Base-by-base conservation (phyloP, 2,797 vertebrate genomes). In the Podargus strigoides region DNA sequence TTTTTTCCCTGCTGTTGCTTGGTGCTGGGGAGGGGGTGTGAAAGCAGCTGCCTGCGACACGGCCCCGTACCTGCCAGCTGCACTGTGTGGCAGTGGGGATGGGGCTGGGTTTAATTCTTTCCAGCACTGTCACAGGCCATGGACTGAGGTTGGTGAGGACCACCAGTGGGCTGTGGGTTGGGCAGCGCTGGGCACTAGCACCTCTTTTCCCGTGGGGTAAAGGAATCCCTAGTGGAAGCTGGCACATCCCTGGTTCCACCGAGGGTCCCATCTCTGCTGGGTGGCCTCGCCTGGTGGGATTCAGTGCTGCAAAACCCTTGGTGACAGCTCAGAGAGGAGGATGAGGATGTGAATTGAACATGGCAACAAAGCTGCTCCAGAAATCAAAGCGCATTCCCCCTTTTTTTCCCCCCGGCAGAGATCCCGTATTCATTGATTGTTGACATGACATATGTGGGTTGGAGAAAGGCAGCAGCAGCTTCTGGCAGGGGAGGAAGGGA, bases 381-480 rank as follows among this genome's bases (percentile, higher is more conserved):
- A 93, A 94, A 90, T 93, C 84, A 89, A 92, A 95, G 72, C 5
- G 6, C 1, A 0, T 72, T 80, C 46, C 74, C 68, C 30, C 7
- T 66, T 37, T 32, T 37, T 27, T 17, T 19, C 52, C 9, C 10
- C 80, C 63, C 59, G 5, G 66, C 80, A 58, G 85, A 81, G 85
- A 88, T 94, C 80, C 93, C 34, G 72, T 28, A 37, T 82, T 87
- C 81, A 44, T 73, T 59, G 75, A 74, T 91, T 90, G 92, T 83
- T 95, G 88, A 93, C 86, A 80, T 89, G 90, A 91, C 87, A 84
- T 83, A 88, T 66, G 91, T 79, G 95, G 66, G 67, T 79, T 93
- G 90, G 94, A 91, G 91, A 86, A 91, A 88, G 73, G 94, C 90
- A 85, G 85, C 14, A 1, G 78, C 14, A 14, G 89, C 89, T 95